These are phyloP conservation scores for Macquaria ambigua DNA, from an alignment of 2,113 vertebrate genomes.

Conservation along the genomic window DNA sequence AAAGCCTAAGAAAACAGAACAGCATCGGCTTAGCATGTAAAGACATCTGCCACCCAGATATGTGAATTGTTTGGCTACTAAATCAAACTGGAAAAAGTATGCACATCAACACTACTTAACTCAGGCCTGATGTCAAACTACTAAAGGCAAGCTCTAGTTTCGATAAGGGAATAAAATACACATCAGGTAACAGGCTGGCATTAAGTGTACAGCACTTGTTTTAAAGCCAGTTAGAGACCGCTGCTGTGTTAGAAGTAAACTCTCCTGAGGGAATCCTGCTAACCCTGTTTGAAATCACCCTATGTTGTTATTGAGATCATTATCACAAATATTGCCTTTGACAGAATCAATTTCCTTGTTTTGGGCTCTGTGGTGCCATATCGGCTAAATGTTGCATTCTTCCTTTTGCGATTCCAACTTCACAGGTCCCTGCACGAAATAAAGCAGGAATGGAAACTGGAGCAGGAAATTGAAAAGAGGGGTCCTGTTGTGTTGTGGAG, in stretches of 20 bases:
- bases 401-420: constrained; percentile 60
- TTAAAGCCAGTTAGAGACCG: constrained; percentile 35
- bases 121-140: constrained; percentile 4
- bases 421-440: constrained; percentile 72
- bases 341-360: constrained; percentile 74
- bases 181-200: constrained; percentile 1
- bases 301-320: constrained; percentile 73
- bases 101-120: constrained; percentile 10
- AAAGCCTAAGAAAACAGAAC: background rate
- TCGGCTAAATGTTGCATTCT: constrained; percentile 70
- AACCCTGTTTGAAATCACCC: constrained; percentile 57
- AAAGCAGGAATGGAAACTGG: constrained; percentile 75
- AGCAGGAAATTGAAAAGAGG: constrained; percentile 82
- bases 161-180: constrained; percentile 17
- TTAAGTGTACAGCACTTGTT: constrained; percentile 33
- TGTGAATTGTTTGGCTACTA: background rate
- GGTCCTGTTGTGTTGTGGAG: constrained; percentile 76
- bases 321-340: constrained; percentile 77
- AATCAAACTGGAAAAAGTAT: constrained; percentile 7
- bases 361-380: constrained; percentile 65
- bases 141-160: constrained; percentile 11
- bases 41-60: constrained; percentile 35
- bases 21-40: background rate
- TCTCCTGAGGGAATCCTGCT: constrained; percentile 57
- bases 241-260: constrained; percentile 45